These are phyloP conservation scores for Euzophera pinguis DNA, from an alignment of 2,888 invertebrate genomes.

Conservation along the genomic window DNA sequence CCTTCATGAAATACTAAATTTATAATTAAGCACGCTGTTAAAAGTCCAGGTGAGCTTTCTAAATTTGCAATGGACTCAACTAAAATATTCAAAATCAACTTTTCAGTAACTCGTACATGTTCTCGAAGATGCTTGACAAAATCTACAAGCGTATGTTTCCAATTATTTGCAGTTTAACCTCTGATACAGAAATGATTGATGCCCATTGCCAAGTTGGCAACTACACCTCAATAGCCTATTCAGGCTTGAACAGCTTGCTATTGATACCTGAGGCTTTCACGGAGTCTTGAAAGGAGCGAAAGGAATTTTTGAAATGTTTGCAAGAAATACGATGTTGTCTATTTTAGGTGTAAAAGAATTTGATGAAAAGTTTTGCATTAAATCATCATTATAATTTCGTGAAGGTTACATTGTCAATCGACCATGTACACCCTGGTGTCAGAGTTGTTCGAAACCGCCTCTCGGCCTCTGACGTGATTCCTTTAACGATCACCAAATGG, in stretches of 20 bases:
- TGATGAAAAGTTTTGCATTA: neutral
- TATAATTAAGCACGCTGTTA: no score
- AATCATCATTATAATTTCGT: no score
- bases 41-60: no score
- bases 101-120: no score
- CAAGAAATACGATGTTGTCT: neutral
- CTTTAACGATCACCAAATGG: no score
- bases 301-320: neutral
- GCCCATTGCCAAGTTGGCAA: neutral
- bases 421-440: no score
- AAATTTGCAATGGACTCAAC: no score
- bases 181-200: constrained; percentile 3
- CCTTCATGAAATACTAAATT: no score
- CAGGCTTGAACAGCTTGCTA: neutral
- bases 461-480: no score
- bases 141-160: neutral
- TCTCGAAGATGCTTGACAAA: neutral
- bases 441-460: no score
- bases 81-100: no score
- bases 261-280: constrained; percentile 6
- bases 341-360: neutral
- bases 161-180: constrained; percentile 4
- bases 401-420: no score
- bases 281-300: neutral
- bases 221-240: constrained; percentile 3